Percentiles rank a stretch among this genome's conserved stretches.
Conservation (phyloP, 2,113 vertebrate species). For the Prunella fulvescens region DNA sequence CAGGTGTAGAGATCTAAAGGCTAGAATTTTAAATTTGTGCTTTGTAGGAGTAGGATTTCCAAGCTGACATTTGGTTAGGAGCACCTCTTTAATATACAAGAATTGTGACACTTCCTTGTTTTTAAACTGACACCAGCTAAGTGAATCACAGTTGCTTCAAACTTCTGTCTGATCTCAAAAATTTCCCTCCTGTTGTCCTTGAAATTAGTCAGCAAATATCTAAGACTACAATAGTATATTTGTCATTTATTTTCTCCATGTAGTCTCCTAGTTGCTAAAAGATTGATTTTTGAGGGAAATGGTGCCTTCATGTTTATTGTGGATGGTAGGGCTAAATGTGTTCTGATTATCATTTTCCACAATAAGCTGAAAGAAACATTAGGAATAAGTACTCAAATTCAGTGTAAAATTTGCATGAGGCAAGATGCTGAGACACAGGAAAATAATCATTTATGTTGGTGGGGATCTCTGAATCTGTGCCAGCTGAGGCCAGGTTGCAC, state of each 20-base stretch:
- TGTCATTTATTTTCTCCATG: background rate
- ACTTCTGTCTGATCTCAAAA: background rate
- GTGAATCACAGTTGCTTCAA: background rate
- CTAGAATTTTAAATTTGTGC: background rate
- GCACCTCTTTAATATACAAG: background rate
- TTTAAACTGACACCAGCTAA: background rate
- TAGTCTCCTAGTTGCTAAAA: background rate
- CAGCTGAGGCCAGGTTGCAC: background rate
- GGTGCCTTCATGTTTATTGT: background rate
- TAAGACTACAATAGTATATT: background rate
- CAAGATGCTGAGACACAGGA: background rate
- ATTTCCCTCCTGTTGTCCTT: background rate
- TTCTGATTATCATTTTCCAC: background rate
- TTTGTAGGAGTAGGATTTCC: background rate
- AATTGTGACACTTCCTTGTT: background rate
- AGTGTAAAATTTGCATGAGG: background rate
- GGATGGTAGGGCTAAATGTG: background rate
- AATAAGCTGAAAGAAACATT: background rate
- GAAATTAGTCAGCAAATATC: background rate
- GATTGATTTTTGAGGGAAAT: background rate
- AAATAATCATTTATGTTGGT: background rate
- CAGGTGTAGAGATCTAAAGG: background rate
- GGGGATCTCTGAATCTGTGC: background rate
- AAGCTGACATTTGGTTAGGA: background rate
- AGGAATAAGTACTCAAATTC: background rate